A percentile compares a stretch with the other conserved stretches of the same genome.
phyloP scores from a whole-genome alignment of 2,888 invertebrate genomes.

The Nemotelus nigrinus region DNA sequence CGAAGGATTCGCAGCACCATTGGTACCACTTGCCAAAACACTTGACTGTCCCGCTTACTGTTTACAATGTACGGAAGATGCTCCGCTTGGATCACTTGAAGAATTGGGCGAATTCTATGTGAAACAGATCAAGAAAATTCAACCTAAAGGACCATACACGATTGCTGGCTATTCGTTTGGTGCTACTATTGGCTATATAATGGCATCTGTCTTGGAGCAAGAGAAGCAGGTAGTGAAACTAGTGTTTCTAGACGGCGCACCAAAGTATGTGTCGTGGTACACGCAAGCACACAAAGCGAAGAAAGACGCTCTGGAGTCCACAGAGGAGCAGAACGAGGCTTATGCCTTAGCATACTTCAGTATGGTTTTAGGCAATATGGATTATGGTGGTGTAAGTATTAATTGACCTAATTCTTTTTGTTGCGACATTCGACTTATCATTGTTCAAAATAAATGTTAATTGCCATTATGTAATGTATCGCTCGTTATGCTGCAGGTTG shows the following conservation, averaged over 20 bases:
- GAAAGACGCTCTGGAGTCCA: slow-evolving; percentile 63
- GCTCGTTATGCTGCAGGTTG: slow-evolving; percentile 55
- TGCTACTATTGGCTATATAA: slow-evolving; percentile 93
- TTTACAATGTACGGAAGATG: slow-evolving; percentile 84
- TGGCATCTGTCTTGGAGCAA: slow-evolving; percentile 85
- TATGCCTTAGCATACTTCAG: slow-evolving; percentile 85
- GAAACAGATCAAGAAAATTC: slow-evolving; percentile 76
- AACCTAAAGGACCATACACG: slow-evolving; percentile 85
- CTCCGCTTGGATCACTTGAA: slow-evolving; percentile 77
- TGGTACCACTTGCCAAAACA: slow-evolving; percentile 77
- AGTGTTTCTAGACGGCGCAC: slow-evolving; percentile 92
- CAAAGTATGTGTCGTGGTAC: slow-evolving; percentile 81
- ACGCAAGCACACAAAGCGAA: slow-evolving; percentile 71
- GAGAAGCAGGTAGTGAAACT: slow-evolving; percentile 62
- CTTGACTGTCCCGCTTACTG: slow-evolving; percentile 84
- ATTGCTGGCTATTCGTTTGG: slow-evolving; percentile 97
- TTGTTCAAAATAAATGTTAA: too few relatives aligned
- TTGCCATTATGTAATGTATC: not conserved
- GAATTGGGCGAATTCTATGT: slow-evolving; percentile 80
- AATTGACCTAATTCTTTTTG: not conserved
- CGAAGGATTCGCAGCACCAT: slow-evolving; percentile 82
- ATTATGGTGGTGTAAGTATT: slow-evolving; percentile 73
- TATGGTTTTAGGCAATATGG: slow-evolving; percentile 80
- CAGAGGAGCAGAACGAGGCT: slow-evolving; percentile 71
- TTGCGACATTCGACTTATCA: too few relatives aligned